Percentiles rank a stretch among this genome's conserved stretches.
These are phyloP conservation scores for Leptinotarsa tumamoca DNA, from an alignment of 2,888 invertebrate species.

Conservation along the genomic window DNA sequence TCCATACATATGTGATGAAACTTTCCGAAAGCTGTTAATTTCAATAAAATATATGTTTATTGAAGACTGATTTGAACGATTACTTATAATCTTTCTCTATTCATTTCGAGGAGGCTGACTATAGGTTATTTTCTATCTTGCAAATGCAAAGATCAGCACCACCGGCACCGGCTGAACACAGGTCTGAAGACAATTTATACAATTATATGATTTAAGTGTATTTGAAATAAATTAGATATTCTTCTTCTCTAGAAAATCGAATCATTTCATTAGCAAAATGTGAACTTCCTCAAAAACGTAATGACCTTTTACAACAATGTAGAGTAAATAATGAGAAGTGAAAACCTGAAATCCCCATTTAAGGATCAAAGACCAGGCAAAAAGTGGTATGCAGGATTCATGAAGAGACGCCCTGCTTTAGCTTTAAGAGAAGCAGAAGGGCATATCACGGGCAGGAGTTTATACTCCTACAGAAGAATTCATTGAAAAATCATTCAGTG, in stretches of 20 bases:
- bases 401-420: conserved; percentile 12
- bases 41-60: not conserved
- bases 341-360: not conserved
- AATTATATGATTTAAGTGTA: not conserved
- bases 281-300: conserved; percentile 11
- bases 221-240: not conserved
- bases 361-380: conserved; percentile 6
- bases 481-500: conserved; percentile 1
- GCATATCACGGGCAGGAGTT: not conserved
- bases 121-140: conserved; percentile 7
- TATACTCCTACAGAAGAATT: conserved; percentile 2
- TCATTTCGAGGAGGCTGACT: conserved; percentile 2
- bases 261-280: conserved; percentile 3
- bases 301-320: conserved; percentile 11
- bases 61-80: not conserved
- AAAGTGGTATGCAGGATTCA: conserved; percentile 13
- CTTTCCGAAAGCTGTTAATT: not conserved
- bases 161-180: not conserved
- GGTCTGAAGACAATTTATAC: not conserved
- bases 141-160: not conserved
- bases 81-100: not conserved
- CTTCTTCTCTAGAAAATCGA: not conserved
- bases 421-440: conserved; percentile 16
- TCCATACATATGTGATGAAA: not conserved
- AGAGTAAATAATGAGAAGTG: not conserved